These are phyloP conservation scores for Plestiodon gilberti DNA, from an alignment of 2,113 vertebrate genomes.

Conservation along the genomic window DNA sequence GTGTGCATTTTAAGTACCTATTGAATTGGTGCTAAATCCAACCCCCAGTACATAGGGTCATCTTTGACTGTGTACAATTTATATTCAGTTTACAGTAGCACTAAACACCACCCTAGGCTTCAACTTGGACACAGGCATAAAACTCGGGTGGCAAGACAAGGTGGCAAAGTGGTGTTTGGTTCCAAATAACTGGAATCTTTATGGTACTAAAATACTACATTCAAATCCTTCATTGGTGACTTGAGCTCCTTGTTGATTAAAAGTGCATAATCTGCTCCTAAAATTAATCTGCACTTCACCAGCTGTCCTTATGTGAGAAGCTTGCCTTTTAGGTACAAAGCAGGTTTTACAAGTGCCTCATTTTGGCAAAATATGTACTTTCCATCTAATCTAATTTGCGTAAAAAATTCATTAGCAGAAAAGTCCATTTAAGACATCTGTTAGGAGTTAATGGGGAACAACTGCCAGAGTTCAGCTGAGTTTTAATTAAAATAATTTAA, in stretches of 20 bases:
- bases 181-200: background rate
- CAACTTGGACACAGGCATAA: background rate
- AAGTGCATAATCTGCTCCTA: background rate
- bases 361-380: constrained; percentile 6
- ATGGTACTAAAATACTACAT: background rate
- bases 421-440: constrained; percentile 28
- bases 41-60: background rate
- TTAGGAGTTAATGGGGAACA: constrained; percentile 32
- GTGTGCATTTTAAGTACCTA: background rate
- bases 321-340: background rate
- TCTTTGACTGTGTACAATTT: background rate
- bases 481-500: constrained; percentile 48
- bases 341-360: constrained; percentile 12
- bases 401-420: constrained; percentile 1
- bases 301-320: background rate
- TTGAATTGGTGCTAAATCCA: background rate
- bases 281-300: background rate
- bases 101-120: background rate
- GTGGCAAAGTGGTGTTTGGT: background rate
- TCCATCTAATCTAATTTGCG: constrained; percentile 17
- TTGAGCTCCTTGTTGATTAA: background rate
- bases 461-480: constrained; percentile 9
- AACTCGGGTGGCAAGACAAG: background rate
- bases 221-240: background rate
- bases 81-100: background rate